phyloP scores from a whole-genome alignment of 2,797 vertebrate species.

The Tenualosa thibaudeaui region DNA sequence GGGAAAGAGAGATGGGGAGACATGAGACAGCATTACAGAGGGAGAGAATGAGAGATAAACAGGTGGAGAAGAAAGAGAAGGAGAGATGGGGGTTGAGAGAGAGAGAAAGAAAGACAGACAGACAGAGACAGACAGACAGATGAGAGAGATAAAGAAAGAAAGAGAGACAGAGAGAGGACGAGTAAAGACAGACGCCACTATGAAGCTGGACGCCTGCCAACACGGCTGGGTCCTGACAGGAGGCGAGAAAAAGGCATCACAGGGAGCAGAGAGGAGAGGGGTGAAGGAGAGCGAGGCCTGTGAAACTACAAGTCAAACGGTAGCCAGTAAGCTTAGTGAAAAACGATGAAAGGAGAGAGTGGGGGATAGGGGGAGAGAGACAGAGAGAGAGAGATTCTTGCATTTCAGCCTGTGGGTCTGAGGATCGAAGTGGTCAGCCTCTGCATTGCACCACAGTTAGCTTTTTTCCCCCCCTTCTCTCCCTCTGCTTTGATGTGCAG shows the following conservation, averaged over 20 bases:
- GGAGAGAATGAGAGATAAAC: not conserved
- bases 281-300: constrained; percentile 17
- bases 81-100: constrained; percentile 3
- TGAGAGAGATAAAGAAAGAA: not conserved
- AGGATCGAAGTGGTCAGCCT: constrained; percentile 19
- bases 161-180: not conserved
- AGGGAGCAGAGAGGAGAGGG: not conserved
- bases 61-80: not conserved
- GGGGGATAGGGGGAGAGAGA: not conserved
- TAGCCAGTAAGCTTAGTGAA: not conserved
- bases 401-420: constrained; percentile 1
- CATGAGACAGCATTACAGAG: not conserved
- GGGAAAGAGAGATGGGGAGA: not conserved
- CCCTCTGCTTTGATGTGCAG: constrained; percentile 3
- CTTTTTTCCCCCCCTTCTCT: not conserved
- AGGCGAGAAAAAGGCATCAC: not conserved
- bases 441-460: not conserved
- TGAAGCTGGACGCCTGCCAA: not conserved
- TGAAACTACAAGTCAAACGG: constrained; percentile 25
- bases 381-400: not conserved
- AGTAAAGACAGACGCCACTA: constrained; percentile 1
- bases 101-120: constrained; percentile 20
- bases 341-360: constrained; percentile 17
- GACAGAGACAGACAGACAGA: not conserved
- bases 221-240: constrained; percentile 6